Evolutionary conservation across 2,113 vertebrate genomes (phyloP).

Genomic region (Petromus typicus): DNA sequence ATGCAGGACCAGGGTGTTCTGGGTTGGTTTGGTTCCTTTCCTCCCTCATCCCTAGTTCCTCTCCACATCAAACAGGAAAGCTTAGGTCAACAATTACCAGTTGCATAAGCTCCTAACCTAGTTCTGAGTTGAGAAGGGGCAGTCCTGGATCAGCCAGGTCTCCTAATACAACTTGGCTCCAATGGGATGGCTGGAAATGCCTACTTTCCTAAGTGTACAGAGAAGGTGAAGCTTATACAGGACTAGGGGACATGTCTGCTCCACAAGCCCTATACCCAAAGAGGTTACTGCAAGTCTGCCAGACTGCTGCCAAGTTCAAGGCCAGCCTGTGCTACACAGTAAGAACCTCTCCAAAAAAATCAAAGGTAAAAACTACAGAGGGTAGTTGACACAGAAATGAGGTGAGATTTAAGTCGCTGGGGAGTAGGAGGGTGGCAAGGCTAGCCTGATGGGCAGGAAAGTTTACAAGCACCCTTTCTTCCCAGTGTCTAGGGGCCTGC

Average conservation of each 20-base stretch:
- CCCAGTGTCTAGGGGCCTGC: background rate
- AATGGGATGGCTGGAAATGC: background rate
- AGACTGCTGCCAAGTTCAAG: background rate
- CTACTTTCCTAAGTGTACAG: background rate
- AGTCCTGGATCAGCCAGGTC: background rate
- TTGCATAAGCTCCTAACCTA: conserved; percentile 33
- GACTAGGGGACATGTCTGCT: background rate
- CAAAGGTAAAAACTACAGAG: background rate
- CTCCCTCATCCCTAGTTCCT: background rate
- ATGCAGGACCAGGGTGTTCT: background rate
- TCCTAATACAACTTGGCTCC: background rate
- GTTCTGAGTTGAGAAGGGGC: background rate
- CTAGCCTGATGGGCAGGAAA: background rate
- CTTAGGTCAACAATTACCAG: conserved; percentile 17
- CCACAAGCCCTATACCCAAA: background rate
- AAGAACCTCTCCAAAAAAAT: too few species aligned
- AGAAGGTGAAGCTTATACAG: background rate
- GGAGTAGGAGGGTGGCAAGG: too few species aligned
- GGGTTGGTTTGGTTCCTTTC: background rate
- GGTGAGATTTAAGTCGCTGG: background rate
- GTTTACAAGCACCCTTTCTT: background rate
- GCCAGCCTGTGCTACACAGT: too few species aligned
- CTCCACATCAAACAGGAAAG: conserved; percentile 52
- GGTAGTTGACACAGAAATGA: background rate
- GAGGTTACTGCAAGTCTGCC: background rate